Percentiles rank a stretch among this genome's conserved stretches.
These are phyloP conservation scores for Gallinago paraguaiae DNA, from an alignment of 2,113 vertebrate species.

Conservation along the genomic window DNA sequence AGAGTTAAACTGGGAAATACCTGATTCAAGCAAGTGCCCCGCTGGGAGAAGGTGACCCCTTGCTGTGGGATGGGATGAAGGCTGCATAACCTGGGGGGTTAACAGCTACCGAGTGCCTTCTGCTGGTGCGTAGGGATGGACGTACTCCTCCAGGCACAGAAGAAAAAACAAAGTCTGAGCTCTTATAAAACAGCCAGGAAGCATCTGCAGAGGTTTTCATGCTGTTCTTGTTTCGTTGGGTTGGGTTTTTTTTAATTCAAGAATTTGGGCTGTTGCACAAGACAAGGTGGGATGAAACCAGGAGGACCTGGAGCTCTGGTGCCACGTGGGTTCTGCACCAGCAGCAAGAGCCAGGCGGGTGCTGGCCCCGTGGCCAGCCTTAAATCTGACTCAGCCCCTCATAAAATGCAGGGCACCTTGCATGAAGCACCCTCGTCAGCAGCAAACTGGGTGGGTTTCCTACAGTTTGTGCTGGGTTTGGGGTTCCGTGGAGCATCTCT, in stretches of 20 bases:
- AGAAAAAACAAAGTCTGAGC: not conserved
- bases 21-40: not conserved
- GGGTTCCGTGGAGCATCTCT: not conserved
- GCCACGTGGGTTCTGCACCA: rapidly evolving
- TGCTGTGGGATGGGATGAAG: not conserved
- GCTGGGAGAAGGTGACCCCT: rapidly evolving
- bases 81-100: not conserved
- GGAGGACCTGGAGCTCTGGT: not conserved
- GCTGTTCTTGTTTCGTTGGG: not conserved
- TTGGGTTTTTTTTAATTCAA: no score
- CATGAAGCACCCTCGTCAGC: rapidly evolving
- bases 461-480: not conserved
- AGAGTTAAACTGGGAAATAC: not conserved
- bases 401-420: not conserved
- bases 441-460: not conserved
- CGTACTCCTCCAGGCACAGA: not conserved
- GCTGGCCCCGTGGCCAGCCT: not conserved
- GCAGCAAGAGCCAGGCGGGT: not conserved
- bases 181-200: not conserved
- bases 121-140: not conserved
- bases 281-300: not conserved
- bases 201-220: not conserved
- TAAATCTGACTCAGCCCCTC: no score
- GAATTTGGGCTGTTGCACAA: not conserved
- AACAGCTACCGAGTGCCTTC: not conserved